phyloP scores from a whole-genome alignment of 2,797 vertebrate genomes.

The Enteromius unitaeniatus region DNA sequence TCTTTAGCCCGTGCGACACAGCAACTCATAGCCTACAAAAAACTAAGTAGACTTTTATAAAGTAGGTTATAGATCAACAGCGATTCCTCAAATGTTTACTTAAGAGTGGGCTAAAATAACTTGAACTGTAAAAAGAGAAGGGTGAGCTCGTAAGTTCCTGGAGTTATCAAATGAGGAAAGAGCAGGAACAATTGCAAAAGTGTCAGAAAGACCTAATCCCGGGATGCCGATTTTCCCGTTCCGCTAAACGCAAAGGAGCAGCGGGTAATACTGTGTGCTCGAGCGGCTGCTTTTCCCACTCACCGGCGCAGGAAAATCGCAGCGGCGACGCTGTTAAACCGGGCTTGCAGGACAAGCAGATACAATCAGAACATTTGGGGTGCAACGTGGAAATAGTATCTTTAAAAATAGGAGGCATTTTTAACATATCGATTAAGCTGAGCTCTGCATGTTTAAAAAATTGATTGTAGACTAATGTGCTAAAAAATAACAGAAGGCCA shows the following conservation, averaged over 20 bases:
- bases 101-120: background rate
- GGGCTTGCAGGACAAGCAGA: background rate
- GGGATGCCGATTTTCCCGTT: constrained; percentile 31
- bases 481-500: background rate
- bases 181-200: background rate
- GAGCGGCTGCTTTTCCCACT: constrained; percentile 77
- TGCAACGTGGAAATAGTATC: background rate
- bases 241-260: constrained; percentile 53
- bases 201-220: constrained; percentile 6
- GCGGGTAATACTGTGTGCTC: constrained; percentile 44
- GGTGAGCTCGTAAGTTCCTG: background rate
- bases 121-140: background rate
- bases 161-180: background rate
- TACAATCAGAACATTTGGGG: background rate
- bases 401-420: background rate
- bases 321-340: background rate
- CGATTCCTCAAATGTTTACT: background rate
- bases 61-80: background rate
- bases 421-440: background rate
- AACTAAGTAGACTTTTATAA: background rate
- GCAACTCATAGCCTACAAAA: background rate
- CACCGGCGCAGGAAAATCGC: constrained; percentile 58
- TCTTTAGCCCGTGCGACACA: too few species aligned
- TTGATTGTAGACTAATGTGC: background rate
- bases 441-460: background rate